Evolutionary conservation across 2,797 vertebrate genomes (phyloP).

Genomic region (Momotus momota): DNA sequence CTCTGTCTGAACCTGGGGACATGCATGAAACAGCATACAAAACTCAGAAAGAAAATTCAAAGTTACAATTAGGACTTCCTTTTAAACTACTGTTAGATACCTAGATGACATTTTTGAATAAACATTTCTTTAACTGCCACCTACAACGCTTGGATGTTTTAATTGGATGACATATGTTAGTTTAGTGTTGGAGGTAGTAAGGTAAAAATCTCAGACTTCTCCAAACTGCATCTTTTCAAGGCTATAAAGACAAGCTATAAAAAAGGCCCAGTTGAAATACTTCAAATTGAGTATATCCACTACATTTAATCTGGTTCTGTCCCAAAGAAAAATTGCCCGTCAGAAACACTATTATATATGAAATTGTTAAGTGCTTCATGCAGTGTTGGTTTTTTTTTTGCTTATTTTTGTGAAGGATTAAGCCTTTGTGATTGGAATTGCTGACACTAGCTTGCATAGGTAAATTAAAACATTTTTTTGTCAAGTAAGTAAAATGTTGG

Average conservation of each 20-base stretch:
- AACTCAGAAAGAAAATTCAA: not conserved
- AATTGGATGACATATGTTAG: not conserved
- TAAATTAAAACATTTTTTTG: not conserved
- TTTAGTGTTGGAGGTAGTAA: not conserved
- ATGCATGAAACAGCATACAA: too few species aligned
- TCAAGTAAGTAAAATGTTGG: not conserved
- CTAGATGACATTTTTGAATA: not conserved
- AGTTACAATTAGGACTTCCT: not conserved
- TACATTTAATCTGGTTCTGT: not conserved
- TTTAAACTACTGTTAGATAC: not conserved
- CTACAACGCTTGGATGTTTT: not conserved
- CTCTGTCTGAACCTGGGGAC: rapidly evolving
- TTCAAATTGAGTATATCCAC: not conserved
- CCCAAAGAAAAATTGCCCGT: slow-evolving; percentile 5
- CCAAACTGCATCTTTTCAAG: not conserved
- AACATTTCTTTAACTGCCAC: not conserved
- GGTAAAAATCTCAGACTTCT: not conserved
- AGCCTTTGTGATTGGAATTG: not conserved
- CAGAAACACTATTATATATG: not conserved
- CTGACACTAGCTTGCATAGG: not conserved
- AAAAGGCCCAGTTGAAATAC: not conserved
- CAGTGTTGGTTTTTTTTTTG: not conserved
- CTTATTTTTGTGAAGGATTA: not conserved
- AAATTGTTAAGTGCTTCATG: not conserved
- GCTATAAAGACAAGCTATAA: not conserved